phyloP scores from a whole-genome alignment of 2,888 invertebrate species.

The Melanophora roralis region DNA sequence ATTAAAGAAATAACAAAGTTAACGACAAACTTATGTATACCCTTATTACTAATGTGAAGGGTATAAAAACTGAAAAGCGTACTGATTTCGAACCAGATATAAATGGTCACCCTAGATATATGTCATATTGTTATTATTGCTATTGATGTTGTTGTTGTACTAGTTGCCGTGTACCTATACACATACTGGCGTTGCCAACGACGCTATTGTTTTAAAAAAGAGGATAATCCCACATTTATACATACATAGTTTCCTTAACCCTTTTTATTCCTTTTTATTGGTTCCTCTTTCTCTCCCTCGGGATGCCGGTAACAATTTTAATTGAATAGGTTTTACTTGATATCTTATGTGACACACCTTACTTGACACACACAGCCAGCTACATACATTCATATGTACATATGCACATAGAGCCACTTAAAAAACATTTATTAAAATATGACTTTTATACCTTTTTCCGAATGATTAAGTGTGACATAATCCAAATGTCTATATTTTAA shows the following conservation, averaged over 20 bases:
- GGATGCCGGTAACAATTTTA: slow-evolving; percentile 22
- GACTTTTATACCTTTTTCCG: not conserved
- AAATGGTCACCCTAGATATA: too few species aligned
- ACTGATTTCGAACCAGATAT: too few species aligned
- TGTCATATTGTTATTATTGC: slow-evolving; percentile 19
- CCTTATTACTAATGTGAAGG: too few species aligned
- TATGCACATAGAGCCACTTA: not conserved
- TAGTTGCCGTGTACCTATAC: not conserved
- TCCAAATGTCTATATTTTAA: slow-evolving; percentile 17
- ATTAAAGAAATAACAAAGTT: too few species aligned
- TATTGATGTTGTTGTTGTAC: not conserved
- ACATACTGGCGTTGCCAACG: not conserved
- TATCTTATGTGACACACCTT: slow-evolving; percentile 39
- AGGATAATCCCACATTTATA: slow-evolving; percentile 18
- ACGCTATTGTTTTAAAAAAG: slow-evolving; percentile 1
- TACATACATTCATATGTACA: too few species aligned
- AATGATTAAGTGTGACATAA: slow-evolving; percentile 15
- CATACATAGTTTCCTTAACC: not conserved
- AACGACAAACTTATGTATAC: too few species aligned
- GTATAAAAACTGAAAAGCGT: too few species aligned
- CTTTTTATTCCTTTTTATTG: not conserved
- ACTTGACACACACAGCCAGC: not conserved
- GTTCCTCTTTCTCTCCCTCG: not conserved
- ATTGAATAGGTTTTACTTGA: slow-evolving; percentile 40
- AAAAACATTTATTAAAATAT: too few species aligned